Evolutionary conservation across 2,797 vertebrate genomes (phyloP), one percentile per base, ranked within the genome.

Genomic region (Cynopterus sphinx): DNA sequence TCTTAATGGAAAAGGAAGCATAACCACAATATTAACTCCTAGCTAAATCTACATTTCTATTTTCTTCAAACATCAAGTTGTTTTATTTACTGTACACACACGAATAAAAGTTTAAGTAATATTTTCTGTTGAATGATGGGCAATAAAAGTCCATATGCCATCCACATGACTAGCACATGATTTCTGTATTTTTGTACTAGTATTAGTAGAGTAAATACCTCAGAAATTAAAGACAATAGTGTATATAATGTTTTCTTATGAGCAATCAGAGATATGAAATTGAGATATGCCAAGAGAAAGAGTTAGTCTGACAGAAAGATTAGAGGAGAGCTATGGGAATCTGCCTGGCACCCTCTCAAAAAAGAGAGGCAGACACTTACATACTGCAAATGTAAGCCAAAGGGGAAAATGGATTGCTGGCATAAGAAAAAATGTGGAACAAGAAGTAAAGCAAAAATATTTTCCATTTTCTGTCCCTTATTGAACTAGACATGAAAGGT

Each of bases 81-180:
- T 84, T 91, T 95, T 94, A 94, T 90, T 95, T 96, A 90, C 71
- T 74, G 28, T 19, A 31, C 19, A 21, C 57, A 82, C n/a, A 92
- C 88, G 94, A 95, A 90, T 68, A 93, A 74, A 87, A 92, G 15
- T 24, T 41, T 33, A 24, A 77, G 36, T 24, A 77, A 79, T 36
- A 61, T 87, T 91, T 86, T 61, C 55, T 68, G 75, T 93, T 92
- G 92, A 96, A 92, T 53, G 26, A 92, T 36, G 28, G 55, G 51
- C 78, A 92, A 74, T 51, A 85, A 55, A 93, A 97, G 74, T 49
- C 79, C 94, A 97, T 71, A 70, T 84, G 81, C 55, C 92, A 96
- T 96, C 59, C 96, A 93, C 43, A 93, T 81, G 85, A 96, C 6
- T 31, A 67, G 43, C 33, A 90, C 8, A 39, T 81, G 43, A 88